Evolutionary conservation across 2,888 invertebrate species (phyloP).

Genomic region (Temnothorax ravouxi): DNA sequence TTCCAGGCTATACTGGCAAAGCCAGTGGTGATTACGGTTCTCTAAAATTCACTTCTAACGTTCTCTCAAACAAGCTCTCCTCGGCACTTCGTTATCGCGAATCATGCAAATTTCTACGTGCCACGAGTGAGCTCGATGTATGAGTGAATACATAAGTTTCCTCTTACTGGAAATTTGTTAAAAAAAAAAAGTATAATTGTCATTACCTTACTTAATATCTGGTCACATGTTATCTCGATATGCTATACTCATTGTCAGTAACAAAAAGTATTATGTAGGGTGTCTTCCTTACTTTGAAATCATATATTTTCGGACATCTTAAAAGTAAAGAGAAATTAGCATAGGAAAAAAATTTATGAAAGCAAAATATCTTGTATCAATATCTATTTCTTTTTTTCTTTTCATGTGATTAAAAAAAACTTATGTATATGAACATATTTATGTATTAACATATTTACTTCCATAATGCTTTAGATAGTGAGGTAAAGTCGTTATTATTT

Average conservation of each 20-base stretch:
- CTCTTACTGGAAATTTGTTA: not conserved
- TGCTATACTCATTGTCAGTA: not conserved
- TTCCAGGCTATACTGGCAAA: slow-evolving; percentile 47
- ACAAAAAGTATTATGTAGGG: not conserved
- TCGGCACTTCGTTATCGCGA: slow-evolving; percentile 62
- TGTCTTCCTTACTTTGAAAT: not conserved
- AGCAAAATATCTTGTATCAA: not conserved
- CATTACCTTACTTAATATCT: not conserved
- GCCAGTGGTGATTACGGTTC: slow-evolving; percentile 60
- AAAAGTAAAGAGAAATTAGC: not conserved
- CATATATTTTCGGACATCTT: not conserved
- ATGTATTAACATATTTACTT: not conserved
- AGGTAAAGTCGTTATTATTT: not conserved
- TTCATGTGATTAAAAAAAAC: not conserved
- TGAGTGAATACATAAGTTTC: not conserved
- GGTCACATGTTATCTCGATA: not conserved
- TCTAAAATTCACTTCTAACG: slow-evolving; percentile 50
- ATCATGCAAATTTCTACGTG: slow-evolving; percentile 69
- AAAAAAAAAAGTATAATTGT: not conserved
- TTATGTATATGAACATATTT: not conserved
- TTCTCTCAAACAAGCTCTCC: slow-evolving; percentile 52
- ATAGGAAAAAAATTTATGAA: not conserved
- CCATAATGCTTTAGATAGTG: not conserved
- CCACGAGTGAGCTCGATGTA: slow-evolving; percentile 16
- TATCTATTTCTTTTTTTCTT: too few species aligned